Evolutionary conservation across 1,140 invertebrate genomes (phyloP), one percentile per base, ranked within the genome.

Genomic region (Drosophila suzukii): DNA sequence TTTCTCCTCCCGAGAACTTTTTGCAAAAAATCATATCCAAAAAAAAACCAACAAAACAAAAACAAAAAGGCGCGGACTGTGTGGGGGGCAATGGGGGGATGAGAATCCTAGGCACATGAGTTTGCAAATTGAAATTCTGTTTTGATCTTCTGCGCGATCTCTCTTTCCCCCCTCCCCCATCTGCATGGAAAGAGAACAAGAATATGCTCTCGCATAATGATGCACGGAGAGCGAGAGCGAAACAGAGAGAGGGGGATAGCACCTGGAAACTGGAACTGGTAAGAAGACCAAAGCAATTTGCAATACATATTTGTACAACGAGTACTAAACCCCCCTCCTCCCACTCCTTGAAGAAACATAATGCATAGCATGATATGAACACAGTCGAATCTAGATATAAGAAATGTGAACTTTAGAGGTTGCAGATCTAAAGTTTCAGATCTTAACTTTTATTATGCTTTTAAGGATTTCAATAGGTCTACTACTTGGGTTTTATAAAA

Each of bases 191-290:
- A 57, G 44, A 58, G 57, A 44, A 53, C 32, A 53, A 53, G 50
- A 51, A 34, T 34, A 20, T 20, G 50, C 50, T 53, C 50, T 53
- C 50, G 32, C 50, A 53, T 36, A 53, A 53, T 36, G 59, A 53
- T 27, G 34, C 61, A 49, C 44, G 43, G 36, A 49, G 43, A 46
- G 36, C 30, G 12, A 49, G 66, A 39, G 47, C 15, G 15, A 27
- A 43, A 17, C 24, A 47, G 53, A 78, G 53, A 78, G 60, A 43
- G 36, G 56, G 41, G 58, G 47, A 55, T 11, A 43, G 38, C 76
- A 80, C 84, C 83, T 88, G 83, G 79, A 86, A 86, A 86, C 83
- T 86, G 83, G 83, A 86, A 88, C 78, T 85, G 76, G 54, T 20
- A 65, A 47, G 57, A 78, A 84, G 75, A 81, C 78, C 74, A 75